Evolutionary conservation across 2,113 vertebrate species (phyloP).

Genomic region (Corapipo altera): DNA sequence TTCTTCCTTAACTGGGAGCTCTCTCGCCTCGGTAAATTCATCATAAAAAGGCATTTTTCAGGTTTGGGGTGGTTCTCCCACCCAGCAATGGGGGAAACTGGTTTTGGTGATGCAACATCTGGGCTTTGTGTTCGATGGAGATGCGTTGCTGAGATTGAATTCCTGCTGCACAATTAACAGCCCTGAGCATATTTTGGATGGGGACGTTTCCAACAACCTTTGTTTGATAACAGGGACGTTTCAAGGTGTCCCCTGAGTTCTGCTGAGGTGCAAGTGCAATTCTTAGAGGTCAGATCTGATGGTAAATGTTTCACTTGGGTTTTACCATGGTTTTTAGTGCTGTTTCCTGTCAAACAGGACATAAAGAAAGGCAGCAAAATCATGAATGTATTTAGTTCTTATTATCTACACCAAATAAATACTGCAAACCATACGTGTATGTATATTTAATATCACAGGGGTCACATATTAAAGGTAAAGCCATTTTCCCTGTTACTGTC

Average conservation of each 20-base stretch:
- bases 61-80: background rate
- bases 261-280: background rate
- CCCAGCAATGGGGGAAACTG: background rate
- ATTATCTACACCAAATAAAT: background rate
- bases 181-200: constrained; percentile 25
- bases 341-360: background rate
- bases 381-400: background rate
- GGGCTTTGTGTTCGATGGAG: background rate
- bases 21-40: background rate
- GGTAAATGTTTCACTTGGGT: background rate
- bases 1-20: background rate
- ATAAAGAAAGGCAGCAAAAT: background rate
- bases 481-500: background rate
- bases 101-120: background rate
- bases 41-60: background rate
- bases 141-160: background rate
- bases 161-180: constrained; percentile 23
- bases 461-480: background rate
- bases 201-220: background rate
- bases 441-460: background rate
- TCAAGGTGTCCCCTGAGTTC: background rate
- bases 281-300: background rate
- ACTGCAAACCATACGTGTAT: accelerated
- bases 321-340: background rate
- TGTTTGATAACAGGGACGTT: background rate